Conservation (phyloP, 1,140 invertebrate genomes). For the Papilio helenus region DNA sequence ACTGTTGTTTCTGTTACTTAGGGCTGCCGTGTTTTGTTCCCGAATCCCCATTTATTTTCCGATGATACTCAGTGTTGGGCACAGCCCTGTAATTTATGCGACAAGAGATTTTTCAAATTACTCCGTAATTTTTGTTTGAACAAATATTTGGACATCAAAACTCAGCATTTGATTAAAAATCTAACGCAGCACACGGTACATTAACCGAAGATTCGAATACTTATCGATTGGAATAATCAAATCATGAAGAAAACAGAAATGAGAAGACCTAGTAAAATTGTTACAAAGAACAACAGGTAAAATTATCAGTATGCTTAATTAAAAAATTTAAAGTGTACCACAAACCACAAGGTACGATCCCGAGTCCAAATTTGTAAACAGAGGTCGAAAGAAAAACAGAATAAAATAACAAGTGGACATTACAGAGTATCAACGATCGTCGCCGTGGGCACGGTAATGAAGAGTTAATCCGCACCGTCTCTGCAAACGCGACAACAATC, state of each 20-base stretch:
- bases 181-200: too few relatives aligned
- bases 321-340: background rate
- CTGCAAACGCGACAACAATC: conserved; percentile 46
- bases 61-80: background rate
- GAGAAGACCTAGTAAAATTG: too few relatives aligned
- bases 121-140: background rate
- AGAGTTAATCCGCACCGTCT: conserved; percentile 50
- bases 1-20: conserved; percentile 55
- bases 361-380: background rate
- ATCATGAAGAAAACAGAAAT: too few relatives aligned
- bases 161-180: too few relatives aligned
- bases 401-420: conserved; percentile 10
- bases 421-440: background rate
- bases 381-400: background rate
- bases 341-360: background rate
- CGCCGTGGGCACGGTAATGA: conserved; percentile 43
- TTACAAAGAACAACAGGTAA: background rate
- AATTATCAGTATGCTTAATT: background rate
- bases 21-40: conserved; percentile 46
- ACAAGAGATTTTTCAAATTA: conserved; percentile 2
- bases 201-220: too few relatives aligned
- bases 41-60: conserved; percentile 44
- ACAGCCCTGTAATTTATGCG: conserved; percentile 17
- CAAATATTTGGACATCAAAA: too few relatives aligned
- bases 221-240: too few relatives aligned